Evolutionary conservation across 2,797 vertebrate species (phyloP).

Genomic region (Setipinna tenuifilis): DNA sequence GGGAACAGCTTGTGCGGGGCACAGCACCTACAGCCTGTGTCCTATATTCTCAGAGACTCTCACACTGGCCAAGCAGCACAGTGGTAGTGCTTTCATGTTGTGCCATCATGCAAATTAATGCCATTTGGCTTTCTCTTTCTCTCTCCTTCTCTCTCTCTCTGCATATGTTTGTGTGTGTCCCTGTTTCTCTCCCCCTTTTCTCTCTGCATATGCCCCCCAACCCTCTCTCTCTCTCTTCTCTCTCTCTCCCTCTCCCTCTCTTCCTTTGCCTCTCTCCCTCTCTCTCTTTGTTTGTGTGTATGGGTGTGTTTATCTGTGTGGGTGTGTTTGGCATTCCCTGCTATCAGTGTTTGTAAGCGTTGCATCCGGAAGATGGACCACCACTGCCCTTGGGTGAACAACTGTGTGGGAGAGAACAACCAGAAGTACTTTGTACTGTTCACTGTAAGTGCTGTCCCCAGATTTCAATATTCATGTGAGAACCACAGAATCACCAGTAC

Average conservation of each 20-base stretch:
- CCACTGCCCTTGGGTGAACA: constrained; percentile 99
- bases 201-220: no score
- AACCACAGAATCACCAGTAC: not conserved
- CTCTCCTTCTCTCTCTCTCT: constrained; percentile 17
- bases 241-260: constrained; percentile 15
- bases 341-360: constrained; percentile 92
- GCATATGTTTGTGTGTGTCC: not conserved
- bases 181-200: no score
- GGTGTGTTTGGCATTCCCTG: constrained; percentile 35
- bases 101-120: not conserved
- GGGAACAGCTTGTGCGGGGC: not conserved
- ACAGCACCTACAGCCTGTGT: not conserved
- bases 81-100: not conserved
- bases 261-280: not conserved
- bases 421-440: constrained; percentile 99
- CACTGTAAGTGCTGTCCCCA: constrained; percentile 83
- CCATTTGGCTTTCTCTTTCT: not conserved
- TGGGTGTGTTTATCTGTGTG: constrained; percentile 26
- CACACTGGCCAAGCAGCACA: not conserved
- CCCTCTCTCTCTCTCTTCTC: not conserved
- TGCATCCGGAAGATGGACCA: constrained; percentile 99
- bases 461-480: not conserved
- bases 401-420: constrained; percentile 98
- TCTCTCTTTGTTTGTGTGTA: constrained; percentile 16
- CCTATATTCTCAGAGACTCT: not conserved